Base-by-base conservation (phyloP, 1,140 invertebrate species). In the Argopecten irradians region DNA sequence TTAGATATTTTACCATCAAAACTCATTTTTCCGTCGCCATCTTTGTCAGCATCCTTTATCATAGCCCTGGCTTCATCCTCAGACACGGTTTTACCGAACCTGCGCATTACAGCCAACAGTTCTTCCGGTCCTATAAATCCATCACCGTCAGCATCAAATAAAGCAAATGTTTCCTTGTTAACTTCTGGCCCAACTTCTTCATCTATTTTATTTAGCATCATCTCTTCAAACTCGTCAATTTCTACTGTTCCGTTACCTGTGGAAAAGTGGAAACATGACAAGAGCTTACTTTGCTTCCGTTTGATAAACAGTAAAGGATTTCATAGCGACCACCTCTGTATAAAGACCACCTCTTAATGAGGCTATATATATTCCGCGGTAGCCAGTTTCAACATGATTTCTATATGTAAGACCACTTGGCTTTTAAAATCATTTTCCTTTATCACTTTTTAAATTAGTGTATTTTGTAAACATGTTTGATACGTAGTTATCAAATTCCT, bases 161-260 rank as follows among this genome's bases (percentile, higher is more conserved):
- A 71, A 14, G 71, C 84, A 84, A 90, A 90, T 34, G 89, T 46
- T 55, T 90, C 89, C 34, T 39, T 34, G 36, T 71, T 84, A 1
- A 88, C 71, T 19, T 87, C 86, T 16, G 32, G 34, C 7, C 41
- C 85, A 36, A n/a, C 39, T 83, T 82, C 34, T 22, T 28, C 16
- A 8, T 28, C 34, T 39, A 87, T 90, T 41, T 90, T 90, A 22
- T 71, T 86, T 9, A 36, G 84, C 89, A 90, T 90, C 89, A 90
- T 90, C 43, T 90, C 88, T 22, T 86, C 89, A 86, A 90, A 90
- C 43, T 90, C 89, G n/a, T 90, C 89, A 86, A 90, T 86, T 43
- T 90, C 89, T 19, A 90, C 88, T 46, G 89, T 90, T 43, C 89
- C 89, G 84, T 90, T 90, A 11, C 89, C 89, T 90, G 13, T 35